Conservation (phyloP, 2,797 vertebrate species). For the Remorina albescens region DNA sequence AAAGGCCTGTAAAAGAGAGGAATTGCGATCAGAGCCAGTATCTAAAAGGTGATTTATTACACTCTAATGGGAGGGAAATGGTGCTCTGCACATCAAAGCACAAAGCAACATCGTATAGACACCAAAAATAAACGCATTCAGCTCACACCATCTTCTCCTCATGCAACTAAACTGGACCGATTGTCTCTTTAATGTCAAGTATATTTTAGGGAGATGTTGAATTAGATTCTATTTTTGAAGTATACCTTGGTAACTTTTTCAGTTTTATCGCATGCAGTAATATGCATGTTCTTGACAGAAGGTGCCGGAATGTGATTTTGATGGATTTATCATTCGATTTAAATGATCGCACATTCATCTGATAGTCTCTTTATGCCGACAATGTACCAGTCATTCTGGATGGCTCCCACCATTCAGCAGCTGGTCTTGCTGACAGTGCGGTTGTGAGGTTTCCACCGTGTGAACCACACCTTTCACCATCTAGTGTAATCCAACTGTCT, state of each 20-base stretch:
- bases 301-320: slow-evolving; percentile 48
- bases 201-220: slow-evolving; percentile 33
- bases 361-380: neutral
- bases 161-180: slow-evolving; percentile 43
- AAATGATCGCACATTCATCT: slow-evolving; percentile 14
- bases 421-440: slow-evolving; percentile 15
- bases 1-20: slow-evolving; percentile 83
- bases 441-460: slow-evolving; percentile 20
- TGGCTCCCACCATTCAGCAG: slow-evolving; percentile 16
- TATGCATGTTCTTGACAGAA: slow-evolving; percentile 9
- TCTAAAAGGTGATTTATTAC: slow-evolving; percentile 86
- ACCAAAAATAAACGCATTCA: slow-evolving; percentile 66
- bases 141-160: slow-evolving; percentile 43
- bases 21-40: slow-evolving; percentile 81
- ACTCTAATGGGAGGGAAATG: slow-evolving; percentile 83
- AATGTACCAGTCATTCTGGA: slow-evolving; percentile 11
- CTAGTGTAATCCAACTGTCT: slow-evolving; percentile 33
- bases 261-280: slow-evolving; percentile 13
- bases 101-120: slow-evolving; percentile 68
- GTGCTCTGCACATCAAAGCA: slow-evolving; percentile 77
- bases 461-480: slow-evolving; percentile 35
- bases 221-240: slow-evolving; percentile 42
- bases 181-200: slow-evolving; percentile 49
- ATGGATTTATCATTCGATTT: slow-evolving; percentile 41
- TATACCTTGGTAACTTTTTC: slow-evolving; percentile 21